Evolutionary conservation across 1,140 invertebrate species (phyloP).

Genomic region (Caenorhabditis inopinata): DNA sequence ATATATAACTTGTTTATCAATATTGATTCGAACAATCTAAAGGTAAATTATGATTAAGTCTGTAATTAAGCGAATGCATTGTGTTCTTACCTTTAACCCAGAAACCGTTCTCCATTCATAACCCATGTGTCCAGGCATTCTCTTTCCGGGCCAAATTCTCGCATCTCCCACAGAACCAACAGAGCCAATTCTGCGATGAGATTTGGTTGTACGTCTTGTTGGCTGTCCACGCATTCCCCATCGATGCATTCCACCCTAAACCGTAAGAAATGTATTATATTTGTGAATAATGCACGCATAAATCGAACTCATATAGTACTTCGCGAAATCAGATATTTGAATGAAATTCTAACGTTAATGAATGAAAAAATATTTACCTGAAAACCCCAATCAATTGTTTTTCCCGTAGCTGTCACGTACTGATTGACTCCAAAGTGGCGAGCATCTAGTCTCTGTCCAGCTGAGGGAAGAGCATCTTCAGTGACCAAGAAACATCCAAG

Average conservation of each 20-base stretch:
- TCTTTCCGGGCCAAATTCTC: constrained; percentile 88
- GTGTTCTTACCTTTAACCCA: constrained; percentile 72
- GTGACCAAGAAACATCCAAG: constrained; percentile 72
- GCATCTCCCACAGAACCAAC: constrained; percentile 78
- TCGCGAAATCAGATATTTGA: no score
- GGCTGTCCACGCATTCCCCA: constrained; percentile 93
- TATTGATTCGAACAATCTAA: constrained; percentile 60
- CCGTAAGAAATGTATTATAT: no score
- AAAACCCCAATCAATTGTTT: constrained; percentile 93
- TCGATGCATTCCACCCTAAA: constrained; percentile 81
- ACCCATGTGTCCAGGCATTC: constrained; percentile 96
- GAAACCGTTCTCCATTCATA: constrained; percentile 73
- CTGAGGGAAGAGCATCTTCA: constrained; percentile 80
- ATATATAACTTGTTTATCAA: constrained; percentile 64
- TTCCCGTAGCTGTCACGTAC: constrained; percentile 82
- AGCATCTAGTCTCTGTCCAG: constrained; percentile 82
- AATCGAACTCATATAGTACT: no score
- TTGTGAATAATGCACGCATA: no score
- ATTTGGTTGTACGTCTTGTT: constrained; percentile 85
- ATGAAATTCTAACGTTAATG: not conserved
- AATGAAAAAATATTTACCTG: constrained; percentile 73
- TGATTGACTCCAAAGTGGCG: constrained; percentile 88
- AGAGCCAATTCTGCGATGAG: constrained; percentile 84
- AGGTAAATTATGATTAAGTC: not conserved
- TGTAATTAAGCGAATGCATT: not conserved